Evolutionary conservation across 1,140 invertebrate species (phyloP).

Genomic region (Hypsibius dujardini): DNA sequence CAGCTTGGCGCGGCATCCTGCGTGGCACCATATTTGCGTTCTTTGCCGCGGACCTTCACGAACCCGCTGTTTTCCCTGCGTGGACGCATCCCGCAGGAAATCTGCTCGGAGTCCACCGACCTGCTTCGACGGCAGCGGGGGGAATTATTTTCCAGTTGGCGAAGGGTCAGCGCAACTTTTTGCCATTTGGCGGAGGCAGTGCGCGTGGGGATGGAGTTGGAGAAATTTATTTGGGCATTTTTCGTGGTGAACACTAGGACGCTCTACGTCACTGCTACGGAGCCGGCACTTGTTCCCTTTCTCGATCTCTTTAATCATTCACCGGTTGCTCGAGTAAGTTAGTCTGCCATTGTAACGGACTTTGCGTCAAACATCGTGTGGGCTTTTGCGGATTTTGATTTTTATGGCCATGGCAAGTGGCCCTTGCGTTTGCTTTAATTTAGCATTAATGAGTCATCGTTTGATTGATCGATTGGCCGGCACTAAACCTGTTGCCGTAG

Average conservation of each 20-base stretch:
- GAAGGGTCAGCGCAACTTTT: not conserved
- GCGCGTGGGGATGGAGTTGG: constrained; percentile 15
- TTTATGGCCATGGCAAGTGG: constrained; percentile 14
- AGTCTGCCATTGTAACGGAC: not conserved
- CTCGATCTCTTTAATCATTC: constrained; percentile 62
- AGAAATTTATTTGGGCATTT: constrained; percentile 39
- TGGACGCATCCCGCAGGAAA: constrained; percentile 35
- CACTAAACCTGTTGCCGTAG: no score
- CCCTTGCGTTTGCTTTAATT: constrained; percentile 21
- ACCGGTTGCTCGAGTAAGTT: constrained; percentile 32
- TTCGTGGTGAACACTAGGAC: constrained; percentile 56
- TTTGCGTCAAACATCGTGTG: constrained; percentile 15
- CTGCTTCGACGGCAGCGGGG: constrained; percentile 33
- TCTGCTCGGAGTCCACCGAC: constrained; percentile 31
- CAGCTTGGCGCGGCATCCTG: constrained; percentile 26
- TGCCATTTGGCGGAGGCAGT: no score
- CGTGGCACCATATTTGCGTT: constrained; percentile 40
- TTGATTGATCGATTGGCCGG: not conserved
- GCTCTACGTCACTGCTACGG: constrained; percentile 35
- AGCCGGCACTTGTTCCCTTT: constrained; percentile 49
- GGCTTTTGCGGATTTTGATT: constrained; percentile 1
- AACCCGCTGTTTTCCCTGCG: constrained; percentile 28
- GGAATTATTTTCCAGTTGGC: constrained; percentile 34
- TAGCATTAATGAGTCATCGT: constrained; percentile 20
- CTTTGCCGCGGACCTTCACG: constrained; percentile 40